Conservation (phyloP, 2,888 invertebrate genomes). For the Agrotis segetum region DNA sequence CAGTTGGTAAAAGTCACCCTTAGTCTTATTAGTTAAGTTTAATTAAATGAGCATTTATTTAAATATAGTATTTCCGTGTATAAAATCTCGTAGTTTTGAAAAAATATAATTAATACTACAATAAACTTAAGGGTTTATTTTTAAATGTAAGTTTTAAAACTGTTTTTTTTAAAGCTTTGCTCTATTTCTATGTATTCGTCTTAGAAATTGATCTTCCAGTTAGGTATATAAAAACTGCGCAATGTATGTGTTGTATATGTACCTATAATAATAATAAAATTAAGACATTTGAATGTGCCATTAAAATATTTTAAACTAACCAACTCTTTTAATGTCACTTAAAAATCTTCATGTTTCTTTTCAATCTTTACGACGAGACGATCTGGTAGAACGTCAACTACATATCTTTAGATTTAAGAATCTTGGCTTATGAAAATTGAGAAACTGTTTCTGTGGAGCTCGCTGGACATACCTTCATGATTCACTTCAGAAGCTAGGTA, state of each 20-base stretch:
- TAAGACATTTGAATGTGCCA: constrained; percentile 38
- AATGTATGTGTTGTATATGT: constrained; percentile 9
- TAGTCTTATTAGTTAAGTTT: neutral
- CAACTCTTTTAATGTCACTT: neutral
- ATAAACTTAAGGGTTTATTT: neutral
- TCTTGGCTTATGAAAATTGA: neutral
- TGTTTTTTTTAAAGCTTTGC: neutral
- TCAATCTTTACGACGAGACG: neutral
- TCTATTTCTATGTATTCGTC: neutral
- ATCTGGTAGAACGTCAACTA: too few species aligned
- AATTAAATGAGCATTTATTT: neutral
- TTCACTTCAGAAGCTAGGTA: constrained; percentile 6
- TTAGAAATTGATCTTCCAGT: constrained; percentile 10
- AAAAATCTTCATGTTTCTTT: neutral
- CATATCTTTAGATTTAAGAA: too few species aligned
- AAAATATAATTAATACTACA: neutral
- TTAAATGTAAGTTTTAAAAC: neutral
- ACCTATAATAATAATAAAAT: neutral
- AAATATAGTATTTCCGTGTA: neutral
- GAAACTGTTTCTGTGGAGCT: neutral
- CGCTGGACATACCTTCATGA: neutral
- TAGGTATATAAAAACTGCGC: neutral
- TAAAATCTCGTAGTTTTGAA: neutral
- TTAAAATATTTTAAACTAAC: constrained; percentile 29
- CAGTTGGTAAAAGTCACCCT: too few species aligned